Evolutionary conservation across 2,797 vertebrate genomes (phyloP).

Genomic region (Cynopterus sphinx): DNA sequence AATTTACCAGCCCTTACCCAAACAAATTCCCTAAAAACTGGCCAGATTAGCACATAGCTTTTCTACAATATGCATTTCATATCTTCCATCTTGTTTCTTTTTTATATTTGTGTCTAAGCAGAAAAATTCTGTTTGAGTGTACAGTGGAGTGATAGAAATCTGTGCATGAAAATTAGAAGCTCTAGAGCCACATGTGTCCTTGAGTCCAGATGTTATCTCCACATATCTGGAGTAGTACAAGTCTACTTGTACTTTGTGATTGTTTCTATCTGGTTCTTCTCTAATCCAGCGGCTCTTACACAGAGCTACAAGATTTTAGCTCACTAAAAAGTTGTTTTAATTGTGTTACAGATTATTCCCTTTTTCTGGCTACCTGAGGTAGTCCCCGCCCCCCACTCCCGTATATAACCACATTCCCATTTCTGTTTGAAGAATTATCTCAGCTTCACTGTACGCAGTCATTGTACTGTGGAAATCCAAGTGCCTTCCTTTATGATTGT

Average conservation of each 20-base stretch:
- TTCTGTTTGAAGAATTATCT: neutral
- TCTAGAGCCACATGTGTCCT: neutral
- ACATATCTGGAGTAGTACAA: rapidly evolving
- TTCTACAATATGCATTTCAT: neutral
- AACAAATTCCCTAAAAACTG: neutral
- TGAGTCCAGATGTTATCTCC: neutral
- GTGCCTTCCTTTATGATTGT: neutral
- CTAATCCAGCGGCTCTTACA: neutral
- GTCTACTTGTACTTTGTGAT: too few relatives aligned
- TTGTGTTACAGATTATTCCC: neutral
- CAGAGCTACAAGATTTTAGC: neutral
- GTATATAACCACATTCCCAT: neutral
- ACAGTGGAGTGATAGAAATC: neutral
- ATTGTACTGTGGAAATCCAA: neutral
- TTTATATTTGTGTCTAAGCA: neutral
- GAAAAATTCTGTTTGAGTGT: neutral
- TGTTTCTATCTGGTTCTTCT: neutral
- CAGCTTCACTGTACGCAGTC: neutral
- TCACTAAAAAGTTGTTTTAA: neutral
- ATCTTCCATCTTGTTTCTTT: neutral
- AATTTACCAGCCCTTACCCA: neutral
- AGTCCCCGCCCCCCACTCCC: neutral
- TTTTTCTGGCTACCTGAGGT: neutral
- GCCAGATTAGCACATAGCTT: neutral
- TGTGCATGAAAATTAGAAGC: neutral